phyloP scores from a whole-genome alignment of 1,140 invertebrate species.

The Calosoma granatense region DNA sequence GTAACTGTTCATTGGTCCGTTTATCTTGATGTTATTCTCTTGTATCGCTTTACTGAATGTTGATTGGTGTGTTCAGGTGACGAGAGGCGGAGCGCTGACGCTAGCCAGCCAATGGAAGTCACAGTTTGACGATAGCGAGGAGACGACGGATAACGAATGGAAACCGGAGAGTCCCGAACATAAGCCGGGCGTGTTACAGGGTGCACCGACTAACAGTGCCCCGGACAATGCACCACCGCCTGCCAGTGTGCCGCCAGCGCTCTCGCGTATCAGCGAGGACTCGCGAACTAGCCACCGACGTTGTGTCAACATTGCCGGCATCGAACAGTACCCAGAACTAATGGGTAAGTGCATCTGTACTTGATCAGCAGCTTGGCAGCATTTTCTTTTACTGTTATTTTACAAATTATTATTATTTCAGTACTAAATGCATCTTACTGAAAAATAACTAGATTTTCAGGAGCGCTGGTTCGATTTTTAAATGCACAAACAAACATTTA shows the following conservation, averaged over 20 bases:
- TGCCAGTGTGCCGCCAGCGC: constrained; percentile 31
- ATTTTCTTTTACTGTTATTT: constrained; percentile 40
- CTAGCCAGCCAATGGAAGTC: constrained; percentile 88
- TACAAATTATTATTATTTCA: too few species aligned
- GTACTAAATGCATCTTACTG: too few species aligned
- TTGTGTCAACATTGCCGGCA: constrained; percentile 55
- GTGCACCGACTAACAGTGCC: constrained; percentile 24
- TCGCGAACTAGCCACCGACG: constrained; percentile 38
- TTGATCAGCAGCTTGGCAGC: constrained; percentile 11
- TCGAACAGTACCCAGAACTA: constrained; percentile 57
- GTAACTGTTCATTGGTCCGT: neutral
- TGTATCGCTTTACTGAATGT: neutral
- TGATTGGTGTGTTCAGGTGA: constrained; percentile 37
- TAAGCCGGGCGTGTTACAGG: constrained; percentile 32
- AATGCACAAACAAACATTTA: too few species aligned
- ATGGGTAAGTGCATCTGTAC: constrained; percentile 28
- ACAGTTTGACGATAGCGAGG: constrained; percentile 88
- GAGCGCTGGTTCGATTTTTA: too few species aligned
- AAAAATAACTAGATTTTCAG: too few species aligned
- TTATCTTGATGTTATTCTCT: neutral
- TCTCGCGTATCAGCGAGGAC: constrained; percentile 49
- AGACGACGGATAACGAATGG: constrained; percentile 85
- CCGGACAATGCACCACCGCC: constrained; percentile 17
- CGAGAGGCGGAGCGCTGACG: constrained; percentile 64
- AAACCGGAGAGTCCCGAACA: constrained; percentile 73